A percentile compares a stretch with the other conserved stretches of the same genome.
These are phyloP conservation scores for Homalodisca vitripennis DNA, from an alignment of 1,140 invertebrate genomes.

Conservation along the genomic window DNA sequence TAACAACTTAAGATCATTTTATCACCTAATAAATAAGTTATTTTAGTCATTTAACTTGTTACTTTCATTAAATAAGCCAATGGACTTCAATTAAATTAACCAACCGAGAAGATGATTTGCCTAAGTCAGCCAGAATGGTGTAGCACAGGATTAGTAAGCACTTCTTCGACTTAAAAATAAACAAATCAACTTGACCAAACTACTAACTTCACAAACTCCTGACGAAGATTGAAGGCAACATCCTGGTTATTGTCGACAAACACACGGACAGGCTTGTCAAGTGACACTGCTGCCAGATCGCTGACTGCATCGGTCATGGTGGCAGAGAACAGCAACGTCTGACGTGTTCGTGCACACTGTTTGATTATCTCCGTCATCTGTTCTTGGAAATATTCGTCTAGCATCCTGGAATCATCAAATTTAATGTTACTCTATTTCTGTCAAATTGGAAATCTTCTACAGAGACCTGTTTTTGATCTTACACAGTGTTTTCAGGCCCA, in stretches of 20 bases:
- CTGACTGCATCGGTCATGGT: conserved; percentile 98
- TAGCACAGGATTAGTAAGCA: too few species aligned
- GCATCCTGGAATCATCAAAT: conserved; percentile 71
- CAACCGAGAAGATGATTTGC: too few species aligned
- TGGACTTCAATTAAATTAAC: too few species aligned
- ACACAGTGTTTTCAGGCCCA: too few species aligned
- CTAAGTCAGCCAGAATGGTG: too few species aligned
- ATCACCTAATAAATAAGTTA: too few species aligned
- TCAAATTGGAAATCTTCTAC: too few species aligned
- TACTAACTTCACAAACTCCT: conserved; percentile 89
- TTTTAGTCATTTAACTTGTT: too few species aligned
- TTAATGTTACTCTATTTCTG: too few species aligned
- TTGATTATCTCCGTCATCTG: conserved; percentile 97
- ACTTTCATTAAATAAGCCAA: too few species aligned
- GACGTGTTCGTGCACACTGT: conserved; percentile 88
- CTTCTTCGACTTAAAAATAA: neutral
- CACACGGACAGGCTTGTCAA: conserved; percentile 89
- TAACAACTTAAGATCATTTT: too few species aligned
- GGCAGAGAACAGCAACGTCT: conserved; percentile 97
- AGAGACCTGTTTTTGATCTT: too few species aligned
- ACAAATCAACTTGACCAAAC: conserved; percentile 74
- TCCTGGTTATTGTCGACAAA: conserved; percentile 96
- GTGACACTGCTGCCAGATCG: conserved; percentile 87
- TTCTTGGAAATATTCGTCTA: conserved; percentile 97
- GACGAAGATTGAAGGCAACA: conserved; percentile 91